Percentiles rank a stretch among this genome's conserved stretches.
phyloP scores from a whole-genome alignment of 2,113 vertebrate genomes.

The Orycteropus afer region DNA sequence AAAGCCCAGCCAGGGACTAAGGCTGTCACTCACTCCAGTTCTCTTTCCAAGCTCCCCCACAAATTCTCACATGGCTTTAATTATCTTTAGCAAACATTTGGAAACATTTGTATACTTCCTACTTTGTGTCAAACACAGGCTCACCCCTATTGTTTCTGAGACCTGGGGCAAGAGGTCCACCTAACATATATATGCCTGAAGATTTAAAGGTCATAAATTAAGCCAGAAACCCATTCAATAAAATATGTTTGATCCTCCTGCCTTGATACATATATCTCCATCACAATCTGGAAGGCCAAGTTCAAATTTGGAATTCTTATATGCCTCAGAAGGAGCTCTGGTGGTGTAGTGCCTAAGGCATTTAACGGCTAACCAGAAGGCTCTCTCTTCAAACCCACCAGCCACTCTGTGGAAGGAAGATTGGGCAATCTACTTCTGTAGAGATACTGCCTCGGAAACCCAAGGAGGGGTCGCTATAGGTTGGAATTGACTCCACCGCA shows the following conservation, averaged over 20 bases:
- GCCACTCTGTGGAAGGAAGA: too few species aligned
- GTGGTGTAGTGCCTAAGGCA: too few species aligned
- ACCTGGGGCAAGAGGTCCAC: neutral
- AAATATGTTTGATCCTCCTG: neutral
- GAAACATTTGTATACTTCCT: too few species aligned
- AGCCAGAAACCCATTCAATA: neutral
- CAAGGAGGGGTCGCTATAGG: too few species aligned
- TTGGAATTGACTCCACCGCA: too few species aligned
- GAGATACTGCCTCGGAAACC: too few species aligned
- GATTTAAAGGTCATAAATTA: constrained; percentile 45
- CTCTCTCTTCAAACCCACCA: too few species aligned
- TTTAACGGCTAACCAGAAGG: too few species aligned
- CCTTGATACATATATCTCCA: neutral
- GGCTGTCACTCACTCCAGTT: neutral
- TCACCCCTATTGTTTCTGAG: neutral
- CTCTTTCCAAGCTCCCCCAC: neutral
- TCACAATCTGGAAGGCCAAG: too few species aligned
- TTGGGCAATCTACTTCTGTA: too few species aligned
- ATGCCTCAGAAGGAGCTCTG: too few species aligned
- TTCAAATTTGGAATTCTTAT: too few species aligned
- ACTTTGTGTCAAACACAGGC: neutral
- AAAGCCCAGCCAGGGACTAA: neutral
- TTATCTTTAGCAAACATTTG: neutral
- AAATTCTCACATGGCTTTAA: neutral
- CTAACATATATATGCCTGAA: neutral